A percentile compares a stretch with the other conserved stretches of the same genome.
These are phyloP conservation scores for Thalassoma bifasciatum DNA, from an alignment of 2,113 vertebrate genomes.

Conservation along the genomic window DNA sequence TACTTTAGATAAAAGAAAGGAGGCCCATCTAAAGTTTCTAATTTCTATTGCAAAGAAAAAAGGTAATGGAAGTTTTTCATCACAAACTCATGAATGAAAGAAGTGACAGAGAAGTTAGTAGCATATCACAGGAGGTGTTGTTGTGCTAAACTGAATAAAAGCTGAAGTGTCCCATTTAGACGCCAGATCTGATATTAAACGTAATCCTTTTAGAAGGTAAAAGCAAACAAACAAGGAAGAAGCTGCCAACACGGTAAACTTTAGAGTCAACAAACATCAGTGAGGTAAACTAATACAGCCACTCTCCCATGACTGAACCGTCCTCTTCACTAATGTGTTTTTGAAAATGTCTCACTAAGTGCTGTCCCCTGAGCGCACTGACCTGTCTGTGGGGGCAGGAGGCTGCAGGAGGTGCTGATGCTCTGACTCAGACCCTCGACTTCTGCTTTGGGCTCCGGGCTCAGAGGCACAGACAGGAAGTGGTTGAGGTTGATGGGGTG, in stretches of 20 bases:
- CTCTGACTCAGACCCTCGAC: constrained; percentile 68
- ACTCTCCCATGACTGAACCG: constrained; percentile 8
- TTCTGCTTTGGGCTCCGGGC: constrained; percentile 78
- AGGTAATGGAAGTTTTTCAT: too few relatives aligned
- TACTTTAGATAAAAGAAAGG: too few relatives aligned
- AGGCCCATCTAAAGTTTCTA: too few relatives aligned
- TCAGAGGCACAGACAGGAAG: constrained; percentile 88
- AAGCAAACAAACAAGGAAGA: neutral
- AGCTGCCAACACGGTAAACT: neutral
- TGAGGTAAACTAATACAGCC: neutral
- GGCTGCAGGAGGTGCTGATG: constrained; percentile 79
- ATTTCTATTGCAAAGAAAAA: too few relatives aligned
- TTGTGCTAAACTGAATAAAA: too few relatives aligned
- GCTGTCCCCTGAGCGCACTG: constrained; percentile 30
- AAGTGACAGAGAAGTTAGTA: too few relatives aligned
- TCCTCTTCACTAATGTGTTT: constrained; percentile 13
- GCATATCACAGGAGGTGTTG: too few relatives aligned
- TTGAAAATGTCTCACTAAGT: neutral
- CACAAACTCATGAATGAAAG: too few relatives aligned
- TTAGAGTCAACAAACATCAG: neutral
- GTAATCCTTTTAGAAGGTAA: neutral
- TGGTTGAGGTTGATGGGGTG: constrained; percentile 93
- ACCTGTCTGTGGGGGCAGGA: constrained; percentile 73
- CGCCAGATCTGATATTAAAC: too few relatives aligned
- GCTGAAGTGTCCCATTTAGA: too few relatives aligned